Conservation (phyloP, 1,140 invertebrate genomes). For the Diachasmimorpha longicaudata region DNA sequence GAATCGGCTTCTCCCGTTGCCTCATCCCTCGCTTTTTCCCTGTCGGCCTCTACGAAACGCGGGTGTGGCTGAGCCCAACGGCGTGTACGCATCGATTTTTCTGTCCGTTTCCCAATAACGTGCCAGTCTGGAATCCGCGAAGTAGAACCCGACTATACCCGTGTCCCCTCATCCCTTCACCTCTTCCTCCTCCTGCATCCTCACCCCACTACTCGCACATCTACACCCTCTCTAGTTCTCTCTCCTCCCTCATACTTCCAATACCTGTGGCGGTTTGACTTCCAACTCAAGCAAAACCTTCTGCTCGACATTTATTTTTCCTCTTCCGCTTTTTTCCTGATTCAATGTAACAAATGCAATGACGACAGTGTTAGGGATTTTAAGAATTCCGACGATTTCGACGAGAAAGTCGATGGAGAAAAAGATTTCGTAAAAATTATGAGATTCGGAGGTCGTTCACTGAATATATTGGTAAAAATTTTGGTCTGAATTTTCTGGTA, state of each 20-base stretch:
- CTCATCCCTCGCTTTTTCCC: neutral
- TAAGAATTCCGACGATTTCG: neutral
- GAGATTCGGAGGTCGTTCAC: no score
- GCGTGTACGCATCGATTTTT: conserved; percentile 53
- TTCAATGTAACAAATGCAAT: neutral
- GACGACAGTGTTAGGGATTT: neutral
- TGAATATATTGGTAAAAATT: no score
- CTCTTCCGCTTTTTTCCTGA: neutral
- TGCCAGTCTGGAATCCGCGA: conserved; percentile 49
- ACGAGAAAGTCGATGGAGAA: neutral
- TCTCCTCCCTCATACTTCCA: neutral
- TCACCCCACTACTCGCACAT: neutral
- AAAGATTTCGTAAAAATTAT: no score
- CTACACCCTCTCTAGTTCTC: conserved; percentile 9
- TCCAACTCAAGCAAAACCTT: neutral
- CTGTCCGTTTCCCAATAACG: conserved; percentile 55
- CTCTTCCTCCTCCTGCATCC: no score
- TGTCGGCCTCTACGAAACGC: neutral
- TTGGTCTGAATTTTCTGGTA: no score
- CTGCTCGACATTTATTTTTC: neutral
- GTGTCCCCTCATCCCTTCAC: neutral
- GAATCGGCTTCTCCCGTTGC: conserved; percentile 13
- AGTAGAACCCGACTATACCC: conserved; percentile 36
- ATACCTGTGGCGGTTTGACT: neutral
- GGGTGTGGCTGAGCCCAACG: conserved; percentile 18